Percentiles rank a stretch among this genome's conserved stretches.
Evolutionary conservation across 2,113 vertebrate genomes (phyloP).

Genomic region (Eonycteris spelaea): DNA sequence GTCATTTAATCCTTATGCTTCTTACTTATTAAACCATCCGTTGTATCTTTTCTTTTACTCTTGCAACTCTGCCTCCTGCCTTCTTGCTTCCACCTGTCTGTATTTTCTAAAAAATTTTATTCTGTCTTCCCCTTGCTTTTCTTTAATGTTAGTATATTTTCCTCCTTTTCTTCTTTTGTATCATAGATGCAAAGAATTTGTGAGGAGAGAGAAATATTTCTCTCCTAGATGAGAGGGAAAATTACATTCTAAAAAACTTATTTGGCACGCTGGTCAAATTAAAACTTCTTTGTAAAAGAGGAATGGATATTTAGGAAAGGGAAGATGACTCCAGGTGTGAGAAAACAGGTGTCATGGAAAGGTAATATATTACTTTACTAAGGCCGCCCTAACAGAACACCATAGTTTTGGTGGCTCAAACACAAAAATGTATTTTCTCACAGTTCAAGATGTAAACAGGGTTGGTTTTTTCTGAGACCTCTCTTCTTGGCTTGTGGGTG

Average conservation of each 20-base stretch:
- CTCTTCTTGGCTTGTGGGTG: too few relatives aligned
- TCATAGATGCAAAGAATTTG: not conserved
- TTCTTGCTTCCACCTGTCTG: not conserved
- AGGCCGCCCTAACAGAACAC: not conserved
- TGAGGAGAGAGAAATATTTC: not conserved
- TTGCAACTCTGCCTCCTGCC: not conserved
- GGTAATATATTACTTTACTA: not conserved
- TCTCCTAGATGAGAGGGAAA: not conserved
- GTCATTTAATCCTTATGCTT: not conserved
- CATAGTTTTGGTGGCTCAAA: not conserved
- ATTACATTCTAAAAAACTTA: not conserved
- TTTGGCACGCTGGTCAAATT: not conserved
- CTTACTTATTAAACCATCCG: not conserved
- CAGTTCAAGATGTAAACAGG: not conserved
- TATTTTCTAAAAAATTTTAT: not conserved
- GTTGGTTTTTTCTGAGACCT: not conserved
- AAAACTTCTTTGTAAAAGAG: not conserved
- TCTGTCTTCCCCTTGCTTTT: not conserved
- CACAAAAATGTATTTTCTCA: not conserved
- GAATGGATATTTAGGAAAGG: not conserved
- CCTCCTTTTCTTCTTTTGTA: not conserved
- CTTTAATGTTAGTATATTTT: not conserved
- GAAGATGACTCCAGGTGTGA: not conserved
- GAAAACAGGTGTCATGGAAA: not conserved
- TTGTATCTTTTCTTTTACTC: not conserved